Conservation (phyloP, 1,140 invertebrate species). For the Plutomurus gul region DNA sequence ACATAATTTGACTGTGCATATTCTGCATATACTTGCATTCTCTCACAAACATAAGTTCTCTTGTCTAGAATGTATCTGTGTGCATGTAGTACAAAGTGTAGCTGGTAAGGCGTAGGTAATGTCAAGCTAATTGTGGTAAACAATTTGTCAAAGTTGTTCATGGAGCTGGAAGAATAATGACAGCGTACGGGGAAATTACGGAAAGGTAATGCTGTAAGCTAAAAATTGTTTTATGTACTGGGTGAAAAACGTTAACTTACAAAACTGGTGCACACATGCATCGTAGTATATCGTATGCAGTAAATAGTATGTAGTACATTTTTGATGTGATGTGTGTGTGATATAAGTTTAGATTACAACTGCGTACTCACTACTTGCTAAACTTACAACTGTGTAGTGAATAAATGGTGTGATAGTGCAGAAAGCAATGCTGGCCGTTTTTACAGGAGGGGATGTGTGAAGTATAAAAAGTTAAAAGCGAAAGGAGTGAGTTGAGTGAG, state of each 20-base stretch:
- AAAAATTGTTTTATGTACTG: not conserved
- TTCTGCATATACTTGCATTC: not conserved
- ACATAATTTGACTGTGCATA: not conserved
- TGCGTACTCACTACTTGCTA: too few species aligned
- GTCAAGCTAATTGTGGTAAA: not conserved
- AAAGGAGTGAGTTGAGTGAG: constrained; percentile 12
- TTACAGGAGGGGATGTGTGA: not conserved
- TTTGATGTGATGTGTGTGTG: too few species aligned
- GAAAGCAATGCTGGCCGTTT: not conserved
- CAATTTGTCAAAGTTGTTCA: constrained; percentile 7
- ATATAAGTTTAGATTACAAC: too few species aligned
- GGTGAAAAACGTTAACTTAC: too few species aligned
- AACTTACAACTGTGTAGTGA: not conserved
- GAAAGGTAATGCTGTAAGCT: not conserved
- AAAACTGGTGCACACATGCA: too few species aligned
- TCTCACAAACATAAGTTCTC: too few species aligned
- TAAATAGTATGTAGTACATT: too few species aligned
- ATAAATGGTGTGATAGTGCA: not conserved
- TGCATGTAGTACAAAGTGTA: not conserved
- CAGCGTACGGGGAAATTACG: not conserved
- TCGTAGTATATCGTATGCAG: too few species aligned
- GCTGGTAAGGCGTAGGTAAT: not conserved
- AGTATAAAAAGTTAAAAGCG: constrained; percentile 19
- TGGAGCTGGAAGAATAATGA: not conserved
- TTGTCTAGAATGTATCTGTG: too few species aligned